Evolutionary conservation across 2,113 vertebrate genomes (phyloP), one percentile per base, ranked within the genome.

Genomic region (Hucho hucho): DNA sequence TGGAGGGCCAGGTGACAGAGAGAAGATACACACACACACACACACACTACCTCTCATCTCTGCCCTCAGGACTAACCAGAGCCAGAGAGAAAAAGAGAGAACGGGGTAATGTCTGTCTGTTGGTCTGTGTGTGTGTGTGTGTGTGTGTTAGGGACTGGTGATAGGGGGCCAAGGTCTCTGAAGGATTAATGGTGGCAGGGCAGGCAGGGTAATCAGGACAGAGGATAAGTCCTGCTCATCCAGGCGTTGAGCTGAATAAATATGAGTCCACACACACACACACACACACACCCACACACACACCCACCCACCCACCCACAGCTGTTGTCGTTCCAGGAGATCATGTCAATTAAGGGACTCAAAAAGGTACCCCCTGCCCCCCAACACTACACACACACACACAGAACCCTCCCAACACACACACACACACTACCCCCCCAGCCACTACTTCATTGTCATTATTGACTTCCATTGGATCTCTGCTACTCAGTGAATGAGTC

Each of bases 201-300:
- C 87, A 89, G 87, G 87, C 88, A 85, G 89, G 87, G 88, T 91
- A 90, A 92, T 91, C 91, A 91, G 90, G 85, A 89, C 86, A 83
- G 83, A 79, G 88, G 88, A 90, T 91, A 89, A 90, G 87, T 90
- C 89, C 84, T 87, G 85, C 86, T 89, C 88, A 89, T 86, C 88
- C 87, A 91, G 89, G 87, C 90, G 89, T 89, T 87, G 88, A 89
- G 84, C 88, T 91, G 88, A 91, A 91, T 91, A 91, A 92, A 90
- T 87, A 92, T 91, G 89, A 91, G 90, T 80, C 72, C 80, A 47
- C 37, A 28, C n/a, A n/a, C 70, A 68, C 14, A 18, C 43, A 61
- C 29, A 18, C 72, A 72, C 37, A 53, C 25, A 29, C 66, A 64
- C 43, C 18, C 20, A 70, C 69, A 43, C 65, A 29, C 32, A 11